Percentiles rank a stretch among this genome's conserved stretches.
Conservation (phyloP, 2,113 vertebrate genomes). For the Amia ocellicauda region DNA sequence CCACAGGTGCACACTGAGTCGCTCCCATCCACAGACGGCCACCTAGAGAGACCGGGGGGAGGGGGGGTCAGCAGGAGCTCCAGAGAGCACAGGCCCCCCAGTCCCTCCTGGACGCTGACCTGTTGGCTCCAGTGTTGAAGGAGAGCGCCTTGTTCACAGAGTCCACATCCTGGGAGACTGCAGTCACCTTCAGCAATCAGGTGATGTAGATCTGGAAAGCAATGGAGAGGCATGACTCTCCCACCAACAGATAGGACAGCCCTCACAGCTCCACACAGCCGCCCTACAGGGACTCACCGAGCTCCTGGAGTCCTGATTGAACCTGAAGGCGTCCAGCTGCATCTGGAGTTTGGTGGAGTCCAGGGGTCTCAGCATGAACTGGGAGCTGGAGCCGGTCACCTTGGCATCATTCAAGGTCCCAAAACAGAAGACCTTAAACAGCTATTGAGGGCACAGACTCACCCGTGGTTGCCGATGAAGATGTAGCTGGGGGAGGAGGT, state of each 20-base stretch:
- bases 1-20: no score
- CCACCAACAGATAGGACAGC: no score
- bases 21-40: no score
- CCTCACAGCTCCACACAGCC: background rate
- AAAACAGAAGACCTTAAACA: background rate
- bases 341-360: conserved; percentile 51
- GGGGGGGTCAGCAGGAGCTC: no score
- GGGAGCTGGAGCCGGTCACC: conserved; percentile 47
- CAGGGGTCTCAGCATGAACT: conserved; percentile 40
- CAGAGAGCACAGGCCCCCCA: no score
- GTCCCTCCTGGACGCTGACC: no score
- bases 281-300: conserved; percentile 8
- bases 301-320: conserved; percentile 23
- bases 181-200: conserved; percentile 55
- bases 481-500: conserved; percentile 47
- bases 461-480: conserved; percentile 62
- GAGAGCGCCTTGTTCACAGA: no score
- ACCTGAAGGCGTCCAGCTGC: conserved; percentile 57
- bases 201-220: conserved; percentile 55
- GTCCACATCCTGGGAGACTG: no score
- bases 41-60: no score
- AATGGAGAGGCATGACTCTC: background rate
- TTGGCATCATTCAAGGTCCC: conserved; percentile 57
- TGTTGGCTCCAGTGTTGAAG: no score
- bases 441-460: background rate